Evolutionary conservation across 2,113 vertebrate species (phyloP), one percentile per base, ranked within the genome.

Genomic region (Muscicapa adusta): DNA sequence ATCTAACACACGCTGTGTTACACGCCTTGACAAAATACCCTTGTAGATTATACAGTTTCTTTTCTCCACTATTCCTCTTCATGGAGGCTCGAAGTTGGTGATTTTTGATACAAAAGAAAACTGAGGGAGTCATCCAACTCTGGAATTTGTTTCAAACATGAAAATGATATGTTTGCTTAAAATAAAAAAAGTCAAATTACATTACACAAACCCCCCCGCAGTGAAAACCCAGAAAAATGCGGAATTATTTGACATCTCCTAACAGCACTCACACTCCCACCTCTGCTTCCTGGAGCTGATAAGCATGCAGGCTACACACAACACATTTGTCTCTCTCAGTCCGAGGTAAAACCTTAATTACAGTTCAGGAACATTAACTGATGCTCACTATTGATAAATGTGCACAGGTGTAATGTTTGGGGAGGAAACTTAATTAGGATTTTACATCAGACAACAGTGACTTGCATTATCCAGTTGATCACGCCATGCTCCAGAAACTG

Each of bases 401-500:
- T 24, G 80, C 83, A 42, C 61, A 94, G 92, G 91, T 93, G 31
- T 83, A 96, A 83, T 82, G 67, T 83, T 90, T 92, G 68, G 81
- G 93, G 77, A 92, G 66, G 89, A 91, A 91, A 82, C 50, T 85
- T 89, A 80, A 94, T 94, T 66, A 96, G 66, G 85, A 67, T 53
- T 85, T 78, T 87, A 34, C 71, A 93, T 79, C 63, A 77, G 79
- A 82, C 66, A 57, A 60, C 33, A 51, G 45, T 28, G 50, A 47
- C 67, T 88, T 78, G 94, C 95, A 80, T 74, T 85, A 77, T 76
- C 83, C 53, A 47, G 48, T 29, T 71, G 50, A 77, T 73, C 54
- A 20, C 11, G 53, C 8, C 77, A 34, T 11, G 58, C 58, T 79
- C 62, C 84, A 89, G 58, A 82, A 87, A 68, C 50, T 65, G 34